Conservation (phyloP, 2,888 invertebrate genomes). For the Pseudococcus viburni region DNA sequence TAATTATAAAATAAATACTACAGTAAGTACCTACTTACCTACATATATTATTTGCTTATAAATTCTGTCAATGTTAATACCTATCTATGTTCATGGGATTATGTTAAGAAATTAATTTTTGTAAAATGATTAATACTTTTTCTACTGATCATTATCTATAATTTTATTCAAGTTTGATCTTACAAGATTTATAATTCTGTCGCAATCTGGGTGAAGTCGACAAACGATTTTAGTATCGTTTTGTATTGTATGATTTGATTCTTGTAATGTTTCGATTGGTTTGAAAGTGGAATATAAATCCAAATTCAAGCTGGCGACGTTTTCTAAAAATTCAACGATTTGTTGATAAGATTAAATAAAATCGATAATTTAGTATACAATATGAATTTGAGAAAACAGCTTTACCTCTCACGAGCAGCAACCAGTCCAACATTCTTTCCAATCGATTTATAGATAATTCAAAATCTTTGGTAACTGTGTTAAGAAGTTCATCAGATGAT, state of each 20-base stretch:
- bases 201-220: not conserved
- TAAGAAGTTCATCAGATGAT: not conserved
- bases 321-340: not conserved
- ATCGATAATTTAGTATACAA: no score
- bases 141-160: not conserved
- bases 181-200: not conserved
- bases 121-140: no score
- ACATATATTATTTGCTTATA: no score
- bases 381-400: no score
- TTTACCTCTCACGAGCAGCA: not conserved
- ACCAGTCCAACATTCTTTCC: not conserved
- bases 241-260: not conserved
- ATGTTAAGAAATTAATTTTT: no score
- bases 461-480: not conserved
- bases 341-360: no score
- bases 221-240: not conserved
- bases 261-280: not conserved
- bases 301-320: not conserved
- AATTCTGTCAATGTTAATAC: no score
- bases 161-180: conserved; percentile 3
- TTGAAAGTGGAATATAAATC: not conserved
- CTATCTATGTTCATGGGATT: no score
- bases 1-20: no score
- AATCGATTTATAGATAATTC: conserved; percentile 4
- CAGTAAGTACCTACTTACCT: no score